Evolutionary conservation across 2,113 vertebrate species (phyloP), one percentile per base, ranked within the genome.

Genomic region (Prionailurus viverrinus): DNA sequence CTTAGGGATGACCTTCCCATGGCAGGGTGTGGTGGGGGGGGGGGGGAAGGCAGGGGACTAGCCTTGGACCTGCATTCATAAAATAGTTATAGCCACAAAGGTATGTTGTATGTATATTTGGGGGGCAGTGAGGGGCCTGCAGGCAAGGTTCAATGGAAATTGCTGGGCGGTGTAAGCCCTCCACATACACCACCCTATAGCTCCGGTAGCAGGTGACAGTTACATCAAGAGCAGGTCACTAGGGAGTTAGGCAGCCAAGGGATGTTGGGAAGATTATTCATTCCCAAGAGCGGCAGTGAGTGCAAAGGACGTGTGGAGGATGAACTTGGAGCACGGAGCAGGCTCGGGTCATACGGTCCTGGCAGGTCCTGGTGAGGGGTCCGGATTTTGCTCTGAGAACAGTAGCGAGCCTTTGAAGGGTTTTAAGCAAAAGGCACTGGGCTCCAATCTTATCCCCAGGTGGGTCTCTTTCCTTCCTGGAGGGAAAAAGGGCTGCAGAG

Each of bases 221-320:
- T 48, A 9, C 69, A 13, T 23, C 51, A 48, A 27, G 82, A 73
- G 41, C 85, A 74, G 79, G 12, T 0, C 0, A 18, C 29, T 1
- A 29, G 36, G 33, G 31, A 51, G 45, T n/a, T 1, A 25, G 51
- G 89, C 36, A 74, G 53, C 25, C 19, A 1, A 39, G 63, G 63
- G 45, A 14, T 25, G 7, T 78, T 8, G 39, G 81, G 33, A 8
- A 55, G 5, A 27, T 7, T 15, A 11, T 63, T 51, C 33, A 18
- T 65, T 51, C 27, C 0, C 0, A 1, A n/a, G 91, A 61, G 55
- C 21, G 4, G 61, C 45, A 25, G 31, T 14, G 18, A 53, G 23
- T 8, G 23, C 23, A 11, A 5, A 6, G 5, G 29, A 33, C 1
- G 4, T 0, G 1, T 58, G 33, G 10, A 3, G 41, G 73, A 7